Evolutionary conservation across 2,113 vertebrate species (phyloP), one percentile per base, ranked within the genome.

Genomic region (Mesoclemmys tuberculata): DNA sequence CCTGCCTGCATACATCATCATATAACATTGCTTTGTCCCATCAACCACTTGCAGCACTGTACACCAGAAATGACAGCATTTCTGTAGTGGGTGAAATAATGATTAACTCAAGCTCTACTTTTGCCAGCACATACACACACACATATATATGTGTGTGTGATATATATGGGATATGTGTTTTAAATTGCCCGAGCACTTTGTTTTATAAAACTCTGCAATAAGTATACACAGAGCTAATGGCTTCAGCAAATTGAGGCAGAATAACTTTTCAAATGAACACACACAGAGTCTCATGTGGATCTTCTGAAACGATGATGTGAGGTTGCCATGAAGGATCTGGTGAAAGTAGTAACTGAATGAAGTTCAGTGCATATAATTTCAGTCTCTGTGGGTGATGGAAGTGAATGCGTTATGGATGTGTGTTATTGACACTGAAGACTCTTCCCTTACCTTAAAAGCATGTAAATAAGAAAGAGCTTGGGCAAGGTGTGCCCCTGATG

Each of bases 331-430:
- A 46, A 44, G 24, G 74, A 26, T 46, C 41, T 27, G 41, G 24
- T 68, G 19, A 68, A n/a, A 68, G 18, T 35, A 38, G 18, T n/a
- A 38, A n/a, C 13, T 27, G 24, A 26, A 46, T 46, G 12, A 77
- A 77, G 26, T 29, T 27, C 26, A 77, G 26, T 27, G 41, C 13
- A 46, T 27, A 29, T 27, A 44, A 26, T 77, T 77, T 46, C 26
- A 3, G 0, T 5, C 51, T 86, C 35, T 75, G 44, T 44, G 0
- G 0, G 55, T 74, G 90, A 84, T 0, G 0, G 90, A 16, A 64
- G 41, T 16, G 86, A 90, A 87, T 68, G 38, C 81, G 31, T 93
- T 14, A 2, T 41, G 83, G 86, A 22, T 0, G 2, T 54, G 51
- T 44, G n/a, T 9, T 26, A 75, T 26, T 7, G 0, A 8, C 5